These are phyloP conservation scores for Amblyopsis hoosieri DNA, from an alignment of 2,797 vertebrate genomes.

Conservation along the genomic window DNA sequence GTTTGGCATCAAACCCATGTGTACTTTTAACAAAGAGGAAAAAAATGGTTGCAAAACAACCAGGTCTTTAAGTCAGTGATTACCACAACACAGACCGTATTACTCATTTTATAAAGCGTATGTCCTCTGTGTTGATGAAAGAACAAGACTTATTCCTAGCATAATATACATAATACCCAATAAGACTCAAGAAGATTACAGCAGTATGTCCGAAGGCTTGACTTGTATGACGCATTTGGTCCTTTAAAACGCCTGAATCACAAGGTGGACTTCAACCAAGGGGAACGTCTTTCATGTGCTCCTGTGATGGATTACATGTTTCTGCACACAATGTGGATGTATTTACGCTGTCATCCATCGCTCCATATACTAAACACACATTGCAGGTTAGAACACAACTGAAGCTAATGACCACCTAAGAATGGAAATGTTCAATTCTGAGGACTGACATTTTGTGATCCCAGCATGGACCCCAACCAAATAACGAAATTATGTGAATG, in stretches of 20 bases:
- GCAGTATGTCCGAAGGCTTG: conserved; percentile 10
- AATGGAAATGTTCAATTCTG: conserved; percentile 17
- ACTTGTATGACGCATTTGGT: conserved; percentile 41
- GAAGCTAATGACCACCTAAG: conserved; percentile 34
- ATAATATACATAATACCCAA: conserved; percentile 2
- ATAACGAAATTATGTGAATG: not conserved
- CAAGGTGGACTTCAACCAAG: conserved; percentile 18
- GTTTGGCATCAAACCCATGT: not conserved
- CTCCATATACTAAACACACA: conserved; percentile 28
- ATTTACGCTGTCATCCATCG: conserved; percentile 33
- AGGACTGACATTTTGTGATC: conserved; percentile 10
- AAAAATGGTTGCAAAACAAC: no score
- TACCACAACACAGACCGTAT: conserved; percentile 26
- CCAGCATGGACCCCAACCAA: not conserved
- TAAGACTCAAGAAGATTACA: not conserved
- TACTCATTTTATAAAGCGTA: conserved; percentile 15
- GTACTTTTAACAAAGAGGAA: conserved; percentile 15
- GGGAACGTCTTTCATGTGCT: conserved; percentile 38
- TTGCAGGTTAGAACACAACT: conserved; percentile 38
- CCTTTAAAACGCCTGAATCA: conserved; percentile 30
- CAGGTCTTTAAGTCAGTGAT: not conserved
- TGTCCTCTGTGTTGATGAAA: conserved; percentile 36
- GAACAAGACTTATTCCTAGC: conserved; percentile 23
- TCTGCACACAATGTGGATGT: conserved; percentile 31
- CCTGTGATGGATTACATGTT: conserved; percentile 47